Base-by-base conservation (phyloP, 2,797 vertebrate genomes). In the Acipenser oxyrinchus region DNA sequence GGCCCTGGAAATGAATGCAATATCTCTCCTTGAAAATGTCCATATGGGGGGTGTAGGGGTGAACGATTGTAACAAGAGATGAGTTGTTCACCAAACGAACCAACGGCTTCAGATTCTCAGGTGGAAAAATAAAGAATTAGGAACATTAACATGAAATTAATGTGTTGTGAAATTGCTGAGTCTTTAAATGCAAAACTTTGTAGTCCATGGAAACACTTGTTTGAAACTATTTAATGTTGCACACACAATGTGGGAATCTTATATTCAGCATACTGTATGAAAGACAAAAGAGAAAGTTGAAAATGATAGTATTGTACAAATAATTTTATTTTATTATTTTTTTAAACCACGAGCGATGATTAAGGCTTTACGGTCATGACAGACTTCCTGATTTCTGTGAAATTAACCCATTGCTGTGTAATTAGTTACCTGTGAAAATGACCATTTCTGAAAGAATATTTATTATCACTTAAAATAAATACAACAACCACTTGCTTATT, bases 11-110 rank as follows among this genome's bases (percentile, higher is more conserved):
- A 87, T 84, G 78, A 87, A 84, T 82, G 89, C 81, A 87, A 74
- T 83, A 86, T 88, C 82, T 87, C 81, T 90, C 88, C 89, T 87
- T 92, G 89, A 93, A 79, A 84, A 84, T 76, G 78, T 78, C 79
- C 82, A 88, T 83, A 90, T 93, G 88, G 78, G 84, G 73, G 72
- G 68, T 73, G 77, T 73, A 79, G 71, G 62, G 57, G 69, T 70
- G 74, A 68, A 70, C 75, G 65, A 72, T 75, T 66, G 71, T 74
- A 73, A 76, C 66, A 67, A 59, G 68, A 82, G 73, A 79, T 71
- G 72, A 79, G 77, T 76, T 73, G 75, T 76, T 73, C 74, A 69
- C 52, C 66, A 66, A 75, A 71, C 53, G 58, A 69, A 75, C 57
- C 57, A 62, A 57, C 69, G 70, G 69, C 72, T 75, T 74, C 67